Evolutionary conservation across 2,888 invertebrate genomes (phyloP), one percentile per base, ranked within the genome.

Genomic region (Brachyopa scutellaris): DNA sequence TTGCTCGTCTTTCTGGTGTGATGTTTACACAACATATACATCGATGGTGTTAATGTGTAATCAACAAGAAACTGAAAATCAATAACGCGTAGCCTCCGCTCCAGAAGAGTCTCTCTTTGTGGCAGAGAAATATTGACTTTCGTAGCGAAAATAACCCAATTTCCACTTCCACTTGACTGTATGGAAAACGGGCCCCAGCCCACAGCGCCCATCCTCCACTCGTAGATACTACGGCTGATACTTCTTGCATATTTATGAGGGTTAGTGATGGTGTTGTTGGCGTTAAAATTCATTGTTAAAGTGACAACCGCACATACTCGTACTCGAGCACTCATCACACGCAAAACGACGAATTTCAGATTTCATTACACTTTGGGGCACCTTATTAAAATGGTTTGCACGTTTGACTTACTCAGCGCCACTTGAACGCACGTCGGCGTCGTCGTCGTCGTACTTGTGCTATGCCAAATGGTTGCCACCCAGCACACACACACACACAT

Each of bases 11-110:
- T 55, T 8, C 13, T 9, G 6, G 23, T 8, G 53, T 29, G 13
- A 59, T 66, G 26, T 33, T 13, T 23, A 33, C 51, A 23, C n/a
- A 11, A 19, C 23, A 11, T 40, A 31, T 9, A 7, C 47, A 1
- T 51, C 36, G 13, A 21, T 42, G 33, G 45, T 38, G 38, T 53
- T 45, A 31, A 59, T 59, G 72, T 53, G 78, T 45, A 78, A 61
- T 78, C 78, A 78, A 78, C 59, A 78, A 59, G 72, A 72, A 78
- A 42, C 45, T 72, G 57, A 7, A 11, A 59, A 66, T 73, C 78
- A 66, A 78, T 78, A 73, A 53, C 11, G 7, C 29, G 6, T 33
- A 17, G 17, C 8, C 17, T 1, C 7, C 0, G 5, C 29, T 26
- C 26, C 6, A 3, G 26, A 26, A 26, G 26, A 26, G 6, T 26